Base-by-base conservation (phyloP, 2,797 vertebrate species). In the Aphelocoma californica region DNA sequence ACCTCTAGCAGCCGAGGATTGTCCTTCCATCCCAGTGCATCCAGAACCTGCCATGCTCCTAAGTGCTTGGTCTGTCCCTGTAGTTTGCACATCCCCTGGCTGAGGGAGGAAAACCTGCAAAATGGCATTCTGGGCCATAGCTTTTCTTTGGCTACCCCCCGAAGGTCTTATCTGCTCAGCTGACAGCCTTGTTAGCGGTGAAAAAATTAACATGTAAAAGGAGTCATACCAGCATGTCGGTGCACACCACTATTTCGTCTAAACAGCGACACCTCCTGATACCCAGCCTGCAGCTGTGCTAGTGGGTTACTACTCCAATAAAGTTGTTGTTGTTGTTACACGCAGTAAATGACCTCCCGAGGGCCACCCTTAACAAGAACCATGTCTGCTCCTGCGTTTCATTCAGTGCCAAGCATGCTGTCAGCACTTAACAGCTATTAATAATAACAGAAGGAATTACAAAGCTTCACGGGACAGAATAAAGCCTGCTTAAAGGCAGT, bases 191-290 rank as follows among this genome's bases (percentile, higher is more conserved):
- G 26, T 5, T n/a, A 74, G 18, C n/a, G 31, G 40, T 32, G 69
- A 20, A 58, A 64, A 56, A 66, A 77, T 11, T 23, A 53, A 9
- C 2, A 4, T 3, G 4, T 34, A 4, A 25, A 50, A 61, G 51
- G 51, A 65, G 14, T 32, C 15, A 7, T 26, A 56, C 48, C 50
- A 29, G 32, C 62, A 12, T 23, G 36, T 18, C 5, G 24, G 36
- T 31, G 20, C 31, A 32, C 54, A 67, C 42, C 31, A 36, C 81
- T 94, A 92, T 64, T 91, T 91, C 0, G 92, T 96, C 85, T 93
- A 96, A 97, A 97, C 95, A 97, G 95, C 94, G 95, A 95, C 96
- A 96, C 86, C 95, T 97, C 95, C 93, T 96, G 96, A 93, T 94
- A 47, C 69, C 29, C 34, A 0, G 50, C 60, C 73, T 94, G 77